Evolutionary conservation across 2,113 vertebrate genomes (phyloP).

Genomic region (Lepus europaeus): DNA sequence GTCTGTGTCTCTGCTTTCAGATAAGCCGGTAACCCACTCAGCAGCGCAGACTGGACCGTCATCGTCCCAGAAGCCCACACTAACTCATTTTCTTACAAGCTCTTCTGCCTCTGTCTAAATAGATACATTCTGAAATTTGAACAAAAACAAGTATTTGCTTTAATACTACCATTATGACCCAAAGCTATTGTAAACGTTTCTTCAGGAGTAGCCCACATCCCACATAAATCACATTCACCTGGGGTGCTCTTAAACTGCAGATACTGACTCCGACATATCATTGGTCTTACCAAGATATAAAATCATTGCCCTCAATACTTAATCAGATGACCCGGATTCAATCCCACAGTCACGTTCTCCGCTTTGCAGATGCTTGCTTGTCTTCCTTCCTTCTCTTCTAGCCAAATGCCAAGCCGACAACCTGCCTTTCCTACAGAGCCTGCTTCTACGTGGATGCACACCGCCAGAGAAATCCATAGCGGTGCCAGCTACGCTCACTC

Average conservation of each 20-base stretch:
- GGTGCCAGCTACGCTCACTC: not conserved
- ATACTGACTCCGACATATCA: conserved; percentile 10
- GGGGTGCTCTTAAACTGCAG: not conserved
- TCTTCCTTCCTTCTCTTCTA: not conserved
- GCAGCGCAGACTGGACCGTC: not conserved
- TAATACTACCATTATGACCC: not conserved
- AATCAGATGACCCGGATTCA: conserved; percentile 13
- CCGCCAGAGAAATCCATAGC: not conserved
- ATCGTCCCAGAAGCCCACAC: not conserved
- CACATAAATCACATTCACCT: not conserved
- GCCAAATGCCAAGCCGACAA: not conserved
- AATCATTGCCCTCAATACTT: conserved; percentile 8
- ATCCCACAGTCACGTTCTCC: not conserved
- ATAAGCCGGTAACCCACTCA: not conserved
- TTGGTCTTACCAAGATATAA: conserved; percentile 4
- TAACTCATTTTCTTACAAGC: conserved; percentile 30
- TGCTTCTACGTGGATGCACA: not conserved
- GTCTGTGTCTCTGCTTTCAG: conserved; percentile 2
- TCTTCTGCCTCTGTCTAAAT: conserved; percentile 19
- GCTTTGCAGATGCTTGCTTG: conserved; percentile 4
- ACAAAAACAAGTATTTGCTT: conserved; percentile 37
- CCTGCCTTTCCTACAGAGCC: not conserved
- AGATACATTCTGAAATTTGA: conserved; percentile 21
- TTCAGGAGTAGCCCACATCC: not conserved
- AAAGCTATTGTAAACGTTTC: conserved; percentile 14